Base-by-base conservation (phyloP, 2,888 invertebrate genomes). In the Dioctria linearis region DNA sequence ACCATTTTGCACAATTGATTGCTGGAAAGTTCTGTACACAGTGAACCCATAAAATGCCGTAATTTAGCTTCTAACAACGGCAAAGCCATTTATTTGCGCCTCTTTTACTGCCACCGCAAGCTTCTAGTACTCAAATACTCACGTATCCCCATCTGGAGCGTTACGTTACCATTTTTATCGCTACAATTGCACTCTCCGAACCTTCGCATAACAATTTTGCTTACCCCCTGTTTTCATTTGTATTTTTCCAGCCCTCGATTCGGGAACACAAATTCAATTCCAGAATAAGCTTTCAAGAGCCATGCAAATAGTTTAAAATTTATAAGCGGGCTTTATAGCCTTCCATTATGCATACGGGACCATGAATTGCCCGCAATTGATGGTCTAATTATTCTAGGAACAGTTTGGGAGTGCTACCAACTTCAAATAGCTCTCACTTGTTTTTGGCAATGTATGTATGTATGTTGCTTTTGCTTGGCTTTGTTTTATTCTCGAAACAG, bases 301-400 rank as follows among this genome's bases (percentile, higher is more conserved):
- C 59, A 75, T 75, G 75, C 75, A 75, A 75, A 75, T 75, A 75
- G 75, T 75, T 75, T 75, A 75, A 75, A 75, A 75, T 75, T 75
- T 75, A 75, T 75, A 75, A 75, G 75, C 75, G 61, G 75, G 71
- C 54, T 71, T 71, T 71, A 71, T 71, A 71, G 43, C 71, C 54
- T 71, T 71, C 71, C 71, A 71, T 71, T 71, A 71, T 71, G 71
- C 71, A 71, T 71, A 71, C 71, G 54, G 71, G 82, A 63, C 83
- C 85, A 86, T 86, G 87, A 86, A 86, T 86, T 86, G 85, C 84
- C 85, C 85, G 85, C 87, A 87, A 88, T 87, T 87, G 87, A 88
- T 87, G 88, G 87, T 88, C 86, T 86, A 87, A 87, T 87, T 87
- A 87, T 86, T 86, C 86, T 87, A 84, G 84, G 86, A 86, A 86